Conservation (phyloP, 2,113 vertebrate species). For the Brienomyrus brachyistius region DNA sequence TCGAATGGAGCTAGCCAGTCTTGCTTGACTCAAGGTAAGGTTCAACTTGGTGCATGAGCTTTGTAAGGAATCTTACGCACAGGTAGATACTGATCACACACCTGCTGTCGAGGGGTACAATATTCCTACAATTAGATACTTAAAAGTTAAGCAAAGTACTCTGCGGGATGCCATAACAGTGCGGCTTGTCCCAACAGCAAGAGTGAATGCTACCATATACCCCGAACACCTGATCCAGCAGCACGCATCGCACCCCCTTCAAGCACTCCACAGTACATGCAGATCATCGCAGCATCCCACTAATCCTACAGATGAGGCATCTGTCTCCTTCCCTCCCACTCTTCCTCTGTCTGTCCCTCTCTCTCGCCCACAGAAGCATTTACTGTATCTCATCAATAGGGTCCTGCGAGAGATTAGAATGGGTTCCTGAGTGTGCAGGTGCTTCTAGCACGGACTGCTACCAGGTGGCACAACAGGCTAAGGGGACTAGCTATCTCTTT, state of each 20-base stretch:
- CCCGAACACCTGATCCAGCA: not conserved
- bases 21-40: conserved; percentile 92
- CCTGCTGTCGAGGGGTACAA: conserved; percentile 67
- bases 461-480: conserved; percentile 69
- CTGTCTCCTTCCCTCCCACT: not conserved
- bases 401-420: conserved; percentile 60
- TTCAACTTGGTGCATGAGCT: conserved; percentile 93
- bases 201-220: conserved; percentile 56
- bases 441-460: conserved; percentile 70
- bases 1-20: conserved; percentile 87
- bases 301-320: not conserved
- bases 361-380: conserved; percentile 67
- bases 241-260: not conserved
- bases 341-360: conserved; percentile 42
- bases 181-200: conserved; percentile 74
- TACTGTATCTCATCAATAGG: conserved; percentile 60
- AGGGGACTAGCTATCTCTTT: conserved; percentile 72
- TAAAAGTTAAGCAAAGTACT: conserved; percentile 85
- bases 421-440: conserved; percentile 65
- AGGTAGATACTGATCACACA: not conserved
- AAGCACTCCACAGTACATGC: not conserved
- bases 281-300: not conserved
- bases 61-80: conserved; percentile 53
- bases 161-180: conserved; percentile 86
- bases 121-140: conserved; percentile 85